phyloP scores from a whole-genome alignment of 1,140 invertebrate genomes.

The Sesamia nonagrioides region DNA sequence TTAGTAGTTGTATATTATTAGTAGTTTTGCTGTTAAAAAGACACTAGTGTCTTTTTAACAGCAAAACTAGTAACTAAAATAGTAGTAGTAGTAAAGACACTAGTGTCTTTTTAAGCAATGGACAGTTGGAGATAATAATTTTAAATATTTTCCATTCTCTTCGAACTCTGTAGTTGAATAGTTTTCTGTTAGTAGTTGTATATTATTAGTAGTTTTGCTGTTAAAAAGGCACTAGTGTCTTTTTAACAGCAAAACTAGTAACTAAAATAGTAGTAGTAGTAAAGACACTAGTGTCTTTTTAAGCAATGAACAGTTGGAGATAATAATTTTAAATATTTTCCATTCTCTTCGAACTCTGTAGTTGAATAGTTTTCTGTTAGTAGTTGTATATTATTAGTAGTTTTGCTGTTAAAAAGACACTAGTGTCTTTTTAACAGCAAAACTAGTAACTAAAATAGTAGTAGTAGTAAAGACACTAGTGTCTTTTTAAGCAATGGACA shows the following conservation, averaged over 20 bases:
- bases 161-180: conserved; percentile 3
- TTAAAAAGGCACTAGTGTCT: background rate
- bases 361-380: background rate
- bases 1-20: background rate
- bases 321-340: conserved; percentile 39
- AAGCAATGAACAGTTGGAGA: conserved; percentile 24
- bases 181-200: background rate
- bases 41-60: no score
- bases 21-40: background rate
- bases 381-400: background rate
- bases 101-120: no score
- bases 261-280: no score
- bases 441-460: no score
- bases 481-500: conserved; percentile 20
- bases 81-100: no score
- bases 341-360: background rate
- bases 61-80: no score
- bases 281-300: no score
- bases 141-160: conserved; percentile 18
- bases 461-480: no score
- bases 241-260: no score
- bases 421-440: no score
- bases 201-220: background rate
- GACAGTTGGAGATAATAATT: conserved; percentile 34
- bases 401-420: background rate